A percentile compares a stretch with the other conserved stretches of the same genome.
phyloP scores from a whole-genome alignment of 2,888 invertebrate species.

The Macrophya alboannulata region DNA sequence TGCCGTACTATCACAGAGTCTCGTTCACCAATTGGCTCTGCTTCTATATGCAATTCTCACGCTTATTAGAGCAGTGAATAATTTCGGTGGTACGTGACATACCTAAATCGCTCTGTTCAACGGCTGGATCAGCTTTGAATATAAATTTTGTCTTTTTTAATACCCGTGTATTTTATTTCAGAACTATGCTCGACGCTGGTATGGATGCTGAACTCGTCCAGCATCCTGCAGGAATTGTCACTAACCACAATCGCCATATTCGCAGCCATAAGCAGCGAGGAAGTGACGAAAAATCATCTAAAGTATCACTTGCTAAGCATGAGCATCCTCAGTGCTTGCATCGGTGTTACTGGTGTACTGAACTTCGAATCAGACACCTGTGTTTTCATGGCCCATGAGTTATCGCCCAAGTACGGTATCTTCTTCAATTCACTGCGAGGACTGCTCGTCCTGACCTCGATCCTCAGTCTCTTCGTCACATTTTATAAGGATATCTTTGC shows the following conservation, averaged over 20 bases:
- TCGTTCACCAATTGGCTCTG: slow-evolving; percentile 78
- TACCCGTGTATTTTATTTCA: slow-evolving; percentile 57
- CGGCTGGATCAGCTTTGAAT: not conserved
- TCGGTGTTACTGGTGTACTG: slow-evolving; percentile 81
- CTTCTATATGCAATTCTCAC: slow-evolving; percentile 77
- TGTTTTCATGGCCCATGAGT: slow-evolving; percentile 75
- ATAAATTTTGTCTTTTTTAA: not conserved
- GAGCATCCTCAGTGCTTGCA: slow-evolving; percentile 79
- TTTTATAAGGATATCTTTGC: slow-evolving; percentile 68
- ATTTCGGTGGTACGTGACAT: slow-evolving; percentile 73
- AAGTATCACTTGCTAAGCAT: slow-evolving; percentile 81
- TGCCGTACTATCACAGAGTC: slow-evolving; percentile 78
- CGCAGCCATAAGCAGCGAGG: slow-evolving; percentile 72
- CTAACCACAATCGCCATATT: slow-evolving; percentile 79
- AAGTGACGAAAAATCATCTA: slow-evolving; percentile 78
- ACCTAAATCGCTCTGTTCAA: not conserved
- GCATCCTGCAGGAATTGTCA: slow-evolving; percentile 80
- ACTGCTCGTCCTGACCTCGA: slow-evolving; percentile 68
- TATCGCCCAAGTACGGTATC: slow-evolving; percentile 74
- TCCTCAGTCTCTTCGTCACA: slow-evolving; percentile 66
- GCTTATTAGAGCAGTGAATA: slow-evolving; percentile 77
- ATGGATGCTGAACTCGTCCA: slow-evolving; percentile 80
- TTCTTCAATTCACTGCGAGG: slow-evolving; percentile 73
- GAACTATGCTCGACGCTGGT: slow-evolving; percentile 80
- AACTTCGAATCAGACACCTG: slow-evolving; percentile 76